Base-by-base conservation (phyloP, 2,888 invertebrate genomes). In the Micropterix aruncella region DNA sequence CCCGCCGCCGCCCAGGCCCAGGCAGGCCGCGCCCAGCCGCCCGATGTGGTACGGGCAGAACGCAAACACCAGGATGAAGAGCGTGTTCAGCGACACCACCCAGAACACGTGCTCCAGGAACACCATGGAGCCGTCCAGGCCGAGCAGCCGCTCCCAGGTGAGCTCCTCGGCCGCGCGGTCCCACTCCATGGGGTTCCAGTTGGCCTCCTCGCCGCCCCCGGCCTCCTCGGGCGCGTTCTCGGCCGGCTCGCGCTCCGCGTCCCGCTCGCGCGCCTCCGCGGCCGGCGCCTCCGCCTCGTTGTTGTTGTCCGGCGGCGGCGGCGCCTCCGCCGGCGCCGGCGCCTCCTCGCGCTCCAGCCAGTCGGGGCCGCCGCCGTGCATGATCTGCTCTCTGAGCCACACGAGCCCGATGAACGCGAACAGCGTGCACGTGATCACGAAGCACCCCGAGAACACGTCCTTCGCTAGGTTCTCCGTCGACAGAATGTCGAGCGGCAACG, bases 101-200 rank as follows among this genome's bases (percentile, higher is more conserved):
- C 97, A 99, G 61, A 99, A 96, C 0, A 99, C 96, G 70, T 99
- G 97, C 62, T 99, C 99, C 44, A 99, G 65, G 60, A 99, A 99
- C 41, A 95, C 87, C 55, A 97, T 77, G 0, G 96, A 96, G 0
- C 97, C 97, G 64, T 99, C 97, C 7, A 99, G 66, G 0, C 97
- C 97, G 1, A 99, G 72, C 3, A 99, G 70, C 51, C 95, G 77
- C 60, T 99, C 97, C 99, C 99, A 99, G 0, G 97, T 99, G 18
- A 99, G 68, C 61, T 99, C 99, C 58, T 96, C 99, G 9, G 91
- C 93, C 0, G 94, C 94, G 50, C 95, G 74, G 59, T 97, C 96
- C 95, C 95, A 97, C 58, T 96, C 96, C 77, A 96, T 92, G 0
- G 94, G 95, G 64, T 96, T 96, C 94, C 96, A 96, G 57, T 94